Conservation (phyloP, 2,888 invertebrate species). For the Spodoptera exigua region DNA sequence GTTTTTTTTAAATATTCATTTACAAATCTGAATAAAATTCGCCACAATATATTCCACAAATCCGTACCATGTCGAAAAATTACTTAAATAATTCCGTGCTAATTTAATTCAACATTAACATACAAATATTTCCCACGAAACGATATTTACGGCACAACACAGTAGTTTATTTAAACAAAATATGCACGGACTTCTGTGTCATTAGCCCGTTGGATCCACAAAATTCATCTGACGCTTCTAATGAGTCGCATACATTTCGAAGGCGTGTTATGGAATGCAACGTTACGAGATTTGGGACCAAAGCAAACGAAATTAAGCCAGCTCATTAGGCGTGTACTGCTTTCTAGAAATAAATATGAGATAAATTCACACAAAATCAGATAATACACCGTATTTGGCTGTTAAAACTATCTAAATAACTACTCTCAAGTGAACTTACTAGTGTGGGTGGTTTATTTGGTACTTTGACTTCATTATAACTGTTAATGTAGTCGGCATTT, state of each 20-base stretch:
- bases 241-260: conserved; percentile 70
- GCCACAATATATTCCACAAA: conserved; percentile 2
- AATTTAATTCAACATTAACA: conserved; percentile 19
- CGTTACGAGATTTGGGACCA: conserved; percentile 66
- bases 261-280: conserved; percentile 69
- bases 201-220: conserved; percentile 68
- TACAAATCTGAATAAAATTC: background rate
- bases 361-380: conserved; percentile 54
- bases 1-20: no score
- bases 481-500: conserved; percentile 33
- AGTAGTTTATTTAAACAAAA: conserved; percentile 54
- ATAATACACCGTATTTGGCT: conserved; percentile 55
- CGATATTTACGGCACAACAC: conserved; percentile 24
- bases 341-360: conserved; percentile 54
- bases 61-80: conserved; percentile 14
- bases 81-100: conserved; percentile 12
- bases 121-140: conserved; percentile 46
- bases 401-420: conserved; percentile 48
- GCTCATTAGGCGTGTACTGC: conserved; percentile 64
- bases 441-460: conserved; percentile 35
- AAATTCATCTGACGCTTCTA: conserved; percentile 70
- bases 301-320: conserved; percentile 65
- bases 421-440: conserved; percentile 28
- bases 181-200: conserved; percentile 60
- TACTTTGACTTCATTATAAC: conserved; percentile 44